phyloP scores from a whole-genome alignment of 2,888 invertebrate genomes.

The Cepaea hortensis region DNA sequence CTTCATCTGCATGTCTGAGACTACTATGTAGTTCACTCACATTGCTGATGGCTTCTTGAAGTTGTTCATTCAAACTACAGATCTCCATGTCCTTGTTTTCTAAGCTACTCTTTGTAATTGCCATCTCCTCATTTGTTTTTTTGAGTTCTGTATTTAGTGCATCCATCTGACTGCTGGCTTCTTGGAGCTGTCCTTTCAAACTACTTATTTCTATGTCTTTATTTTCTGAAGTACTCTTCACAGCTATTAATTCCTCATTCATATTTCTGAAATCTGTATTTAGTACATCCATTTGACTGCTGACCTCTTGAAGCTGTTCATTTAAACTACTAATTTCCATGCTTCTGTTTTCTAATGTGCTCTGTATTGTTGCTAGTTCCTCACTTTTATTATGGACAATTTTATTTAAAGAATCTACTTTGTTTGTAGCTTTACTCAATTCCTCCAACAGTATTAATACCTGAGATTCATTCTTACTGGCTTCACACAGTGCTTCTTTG shows the following conservation, averaged over 20 bases:
- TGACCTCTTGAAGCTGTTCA: background rate
- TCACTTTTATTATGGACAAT: background rate
- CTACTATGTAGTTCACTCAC: background rate
- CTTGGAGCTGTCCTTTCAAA: background rate
- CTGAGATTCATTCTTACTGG: background rate
- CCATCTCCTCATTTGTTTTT: background rate
- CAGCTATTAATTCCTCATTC: constrained; percentile 28
- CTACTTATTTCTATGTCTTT: constrained; percentile 1
- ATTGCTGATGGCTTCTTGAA: background rate
- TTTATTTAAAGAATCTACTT: background rate
- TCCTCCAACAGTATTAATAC: background rate
- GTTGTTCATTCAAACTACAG: background rate
- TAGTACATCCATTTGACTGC: background rate
- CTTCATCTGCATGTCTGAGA: background rate
- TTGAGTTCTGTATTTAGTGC: background rate
- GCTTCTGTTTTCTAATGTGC: background rate
- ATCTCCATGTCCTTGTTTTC: constrained; percentile 36
- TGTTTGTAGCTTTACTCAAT: background rate
- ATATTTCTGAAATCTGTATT: constrained; percentile 24
- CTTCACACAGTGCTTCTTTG: constrained; percentile 34
- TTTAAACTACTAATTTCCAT: background rate
- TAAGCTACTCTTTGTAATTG: constrained; percentile 2
- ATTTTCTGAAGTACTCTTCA: background rate
- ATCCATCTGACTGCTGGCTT: background rate
- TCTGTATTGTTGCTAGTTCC: background rate